Percentiles rank a stretch among this genome's conserved stretches.
Conservation (phyloP, 1,140 invertebrate species). For the Drosophila paulistorum region DNA sequence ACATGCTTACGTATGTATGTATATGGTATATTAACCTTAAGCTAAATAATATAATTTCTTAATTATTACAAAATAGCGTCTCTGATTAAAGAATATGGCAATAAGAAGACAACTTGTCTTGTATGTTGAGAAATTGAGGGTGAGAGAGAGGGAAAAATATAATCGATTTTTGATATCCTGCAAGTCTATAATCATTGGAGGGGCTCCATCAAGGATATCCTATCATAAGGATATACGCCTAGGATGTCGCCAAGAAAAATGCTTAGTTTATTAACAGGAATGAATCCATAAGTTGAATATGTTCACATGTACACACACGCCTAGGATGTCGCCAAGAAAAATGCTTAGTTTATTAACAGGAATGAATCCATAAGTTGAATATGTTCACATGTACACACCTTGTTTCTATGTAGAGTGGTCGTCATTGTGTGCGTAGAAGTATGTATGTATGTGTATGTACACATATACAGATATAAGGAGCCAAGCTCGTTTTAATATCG, state of each 20-base stretch:
- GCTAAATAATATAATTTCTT: background rate
- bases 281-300: constrained; percentile 4
- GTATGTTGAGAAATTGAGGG: background rate
- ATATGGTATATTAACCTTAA: too few relatives aligned
- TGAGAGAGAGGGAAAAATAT: too few relatives aligned
- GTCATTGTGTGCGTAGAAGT: background rate
- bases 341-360: constrained; percentile 1
- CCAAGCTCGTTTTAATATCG: constrained; percentile 10
- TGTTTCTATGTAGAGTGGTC: constrained; percentile 3
- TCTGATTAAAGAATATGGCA: background rate
- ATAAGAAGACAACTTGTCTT: background rate
- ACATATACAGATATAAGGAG: background rate
- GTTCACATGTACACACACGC: too few relatives aligned
- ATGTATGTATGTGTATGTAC: too few relatives aligned
- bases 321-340: background rate
- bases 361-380: constrained; percentile 3
- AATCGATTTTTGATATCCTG: background rate
- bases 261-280: background rate
- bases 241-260: constrained; percentile 1
- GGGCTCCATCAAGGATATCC: background rate
- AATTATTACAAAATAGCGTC: background rate
- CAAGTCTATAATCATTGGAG: background rate
- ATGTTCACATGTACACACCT: constrained; percentile 11
- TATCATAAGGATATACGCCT: background rate
- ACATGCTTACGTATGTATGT: background rate